These are phyloP conservation scores for Chauna torquata DNA, from an alignment of 2,113 vertebrate genomes.

Conservation along the genomic window DNA sequence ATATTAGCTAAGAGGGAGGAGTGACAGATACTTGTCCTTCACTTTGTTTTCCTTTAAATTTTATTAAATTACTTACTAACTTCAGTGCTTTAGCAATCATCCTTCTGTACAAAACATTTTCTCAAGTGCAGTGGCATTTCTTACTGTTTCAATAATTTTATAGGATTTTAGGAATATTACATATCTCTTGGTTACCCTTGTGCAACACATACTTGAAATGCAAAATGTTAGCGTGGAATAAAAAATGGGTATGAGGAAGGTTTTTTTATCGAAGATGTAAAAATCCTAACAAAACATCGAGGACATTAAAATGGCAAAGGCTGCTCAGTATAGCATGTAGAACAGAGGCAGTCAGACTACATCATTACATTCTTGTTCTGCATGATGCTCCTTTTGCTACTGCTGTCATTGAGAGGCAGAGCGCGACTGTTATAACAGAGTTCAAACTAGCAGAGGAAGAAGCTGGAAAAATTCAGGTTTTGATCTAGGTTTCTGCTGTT, in stretches of 20 bases:
- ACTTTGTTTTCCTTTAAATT: not conserved
- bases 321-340: not conserved
- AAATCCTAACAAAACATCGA: not conserved
- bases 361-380: not conserved
- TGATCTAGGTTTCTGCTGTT: not conserved
- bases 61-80: conserved; percentile 4
- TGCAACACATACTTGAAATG: not conserved
- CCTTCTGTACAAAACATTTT: not conserved
- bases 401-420: not conserved
- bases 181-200: not conserved
- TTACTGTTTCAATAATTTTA: not conserved
- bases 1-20: not conserved
- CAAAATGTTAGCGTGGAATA: not conserved
- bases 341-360: not conserved
- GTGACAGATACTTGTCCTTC: not conserved
- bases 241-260: not conserved
- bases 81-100: not conserved
- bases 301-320: not conserved
- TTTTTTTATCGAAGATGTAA: not conserved
- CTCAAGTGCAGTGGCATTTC: not conserved
- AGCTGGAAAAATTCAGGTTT: not conserved
- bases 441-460: not conserved
- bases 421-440: not conserved
- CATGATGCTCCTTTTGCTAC: not conserved
- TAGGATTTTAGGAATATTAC: not conserved